Percentiles rank a stretch among this genome's conserved stretches.
These are phyloP conservation scores for Homalodisca vitripennis DNA, from an alignment of 1,140 invertebrate genomes.

Conservation along the genomic window DNA sequence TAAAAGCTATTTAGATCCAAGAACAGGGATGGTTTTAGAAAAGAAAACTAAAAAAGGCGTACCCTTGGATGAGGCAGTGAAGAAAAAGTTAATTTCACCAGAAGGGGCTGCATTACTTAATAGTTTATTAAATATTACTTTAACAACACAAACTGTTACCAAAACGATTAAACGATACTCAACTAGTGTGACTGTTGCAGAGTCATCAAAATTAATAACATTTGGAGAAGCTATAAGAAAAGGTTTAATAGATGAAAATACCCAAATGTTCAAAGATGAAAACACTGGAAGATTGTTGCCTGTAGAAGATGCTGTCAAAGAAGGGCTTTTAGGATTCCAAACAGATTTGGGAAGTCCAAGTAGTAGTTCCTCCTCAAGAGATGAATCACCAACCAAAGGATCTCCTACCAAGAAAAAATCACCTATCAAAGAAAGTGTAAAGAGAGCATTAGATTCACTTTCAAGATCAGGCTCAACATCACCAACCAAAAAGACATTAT, in stretches of 20 bases:
- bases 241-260: conserved; percentile 77
- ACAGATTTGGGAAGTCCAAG: conserved; percentile 56
- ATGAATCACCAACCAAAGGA: conserved; percentile 45
- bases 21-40: conserved; percentile 82
- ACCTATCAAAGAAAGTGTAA: conserved; percentile 44
- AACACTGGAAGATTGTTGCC: conserved; percentile 70
- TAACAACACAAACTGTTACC: conserved; percentile 81
- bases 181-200: conserved; percentile 41
- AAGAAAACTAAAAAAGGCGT: conserved; percentile 70
- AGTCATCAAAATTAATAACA: conserved; percentile 50
- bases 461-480: conserved; percentile 4
- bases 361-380: conserved; percentile 37
- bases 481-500: conserved; percentile 24
- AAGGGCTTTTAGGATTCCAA: conserved; percentile 56
- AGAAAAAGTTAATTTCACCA: conserved; percentile 77
- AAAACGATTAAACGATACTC: conserved; percentile 63
- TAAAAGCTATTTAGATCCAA: conserved; percentile 78
- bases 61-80: conserved; percentile 82
- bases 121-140: conserved; percentile 78
- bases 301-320: conserved; percentile 78
- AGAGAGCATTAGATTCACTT: conserved; percentile 30
- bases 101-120: conserved; percentile 83
- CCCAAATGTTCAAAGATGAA: conserved; percentile 77
- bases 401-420: conserved; percentile 44
- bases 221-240: conserved; percentile 73